phyloP scores from a whole-genome alignment of 2,888 invertebrate genomes.

The Tridacna gigas region DNA sequence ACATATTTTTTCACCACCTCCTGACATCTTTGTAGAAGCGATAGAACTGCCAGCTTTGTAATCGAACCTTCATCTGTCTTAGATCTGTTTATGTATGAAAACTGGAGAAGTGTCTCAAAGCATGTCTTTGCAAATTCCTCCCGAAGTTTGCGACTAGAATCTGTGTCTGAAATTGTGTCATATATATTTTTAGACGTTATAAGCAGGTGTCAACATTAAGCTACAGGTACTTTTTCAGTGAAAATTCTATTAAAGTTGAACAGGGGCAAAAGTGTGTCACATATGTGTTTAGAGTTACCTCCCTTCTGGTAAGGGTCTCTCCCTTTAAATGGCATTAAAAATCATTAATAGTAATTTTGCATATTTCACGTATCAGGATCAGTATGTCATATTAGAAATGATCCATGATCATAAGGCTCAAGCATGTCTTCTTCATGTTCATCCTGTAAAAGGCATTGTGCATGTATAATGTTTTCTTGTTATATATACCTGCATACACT shows the following conservation, averaged over 20 bases:
- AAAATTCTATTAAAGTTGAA: background rate
- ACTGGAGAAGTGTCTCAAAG: constrained; percentile 97
- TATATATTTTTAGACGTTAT: background rate
- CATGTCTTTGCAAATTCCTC: constrained; percentile 98
- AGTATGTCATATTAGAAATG: too few species aligned
- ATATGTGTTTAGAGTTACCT: too few species aligned
- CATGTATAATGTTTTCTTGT: too few species aligned
- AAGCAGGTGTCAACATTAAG: background rate
- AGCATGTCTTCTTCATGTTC: too few species aligned
- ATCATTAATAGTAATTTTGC: too few species aligned
- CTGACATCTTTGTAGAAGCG: constrained; percentile 95
- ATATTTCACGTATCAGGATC: too few species aligned
- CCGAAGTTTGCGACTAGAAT: constrained; percentile 91
- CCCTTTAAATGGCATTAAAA: too few species aligned
- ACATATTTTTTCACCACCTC: constrained; percentile 95
- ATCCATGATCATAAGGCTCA: too few species aligned
- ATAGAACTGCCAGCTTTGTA: constrained; percentile 91
- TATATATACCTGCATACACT: too few species aligned
- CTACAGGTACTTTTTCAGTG: background rate
- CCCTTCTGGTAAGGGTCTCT: too few species aligned
- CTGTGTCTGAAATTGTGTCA: constrained; percentile 88
- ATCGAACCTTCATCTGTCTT: constrained; percentile 86
- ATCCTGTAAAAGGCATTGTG: too few species aligned
- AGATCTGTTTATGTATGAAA: constrained; percentile 88
- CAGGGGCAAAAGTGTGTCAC: too few species aligned